A percentile compares a stretch with the other conserved stretches of the same genome.
Conservation (phyloP, 1,140 invertebrate species). For the Sitophilus oryzae region DNA sequence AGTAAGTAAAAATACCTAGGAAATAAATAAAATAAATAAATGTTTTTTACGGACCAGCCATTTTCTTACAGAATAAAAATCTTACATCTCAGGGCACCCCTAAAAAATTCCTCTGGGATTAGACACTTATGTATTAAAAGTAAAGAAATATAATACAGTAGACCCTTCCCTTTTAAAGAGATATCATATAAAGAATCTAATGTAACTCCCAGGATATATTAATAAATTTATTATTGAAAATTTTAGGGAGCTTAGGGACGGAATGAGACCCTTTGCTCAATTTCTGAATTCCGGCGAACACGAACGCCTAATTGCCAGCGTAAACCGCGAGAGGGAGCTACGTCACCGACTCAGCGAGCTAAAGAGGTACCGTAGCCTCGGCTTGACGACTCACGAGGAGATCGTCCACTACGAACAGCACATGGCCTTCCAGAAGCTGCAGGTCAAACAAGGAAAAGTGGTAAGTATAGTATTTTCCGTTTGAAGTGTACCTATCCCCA, state of each 20-base stretch:
- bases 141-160: too few species aligned
- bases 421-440: constrained; percentile 49
- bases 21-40: neutral
- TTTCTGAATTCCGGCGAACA: constrained; percentile 82
- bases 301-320: constrained; percentile 65
- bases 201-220: too few species aligned
- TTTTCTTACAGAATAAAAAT: too few species aligned
- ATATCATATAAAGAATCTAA: too few species aligned
- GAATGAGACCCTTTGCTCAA: constrained; percentile 77
- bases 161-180: too few species aligned
- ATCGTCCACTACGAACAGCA: constrained; percentile 78
- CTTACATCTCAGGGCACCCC: too few species aligned
- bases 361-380: constrained; percentile 72
- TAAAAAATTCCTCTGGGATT: too few species aligned
- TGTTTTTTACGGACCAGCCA: too few species aligned
- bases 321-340: constrained; percentile 78
- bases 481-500: constrained; percentile 32
- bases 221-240: constrained; percentile 16
- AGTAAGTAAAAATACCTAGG: constrained; percentile 46
- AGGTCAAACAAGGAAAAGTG: constrained; percentile 50
- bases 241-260: constrained; percentile 68
- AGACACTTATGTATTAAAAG: too few species aligned
- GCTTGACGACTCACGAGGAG: constrained; percentile 73
- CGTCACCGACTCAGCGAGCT: constrained; percentile 76
- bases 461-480: constrained; percentile 48